Percentiles rank a stretch among this genome's conserved stretches.
Conservation (phyloP, 1,140 invertebrate genomes). For the Chironomus striatipennis region DNA sequence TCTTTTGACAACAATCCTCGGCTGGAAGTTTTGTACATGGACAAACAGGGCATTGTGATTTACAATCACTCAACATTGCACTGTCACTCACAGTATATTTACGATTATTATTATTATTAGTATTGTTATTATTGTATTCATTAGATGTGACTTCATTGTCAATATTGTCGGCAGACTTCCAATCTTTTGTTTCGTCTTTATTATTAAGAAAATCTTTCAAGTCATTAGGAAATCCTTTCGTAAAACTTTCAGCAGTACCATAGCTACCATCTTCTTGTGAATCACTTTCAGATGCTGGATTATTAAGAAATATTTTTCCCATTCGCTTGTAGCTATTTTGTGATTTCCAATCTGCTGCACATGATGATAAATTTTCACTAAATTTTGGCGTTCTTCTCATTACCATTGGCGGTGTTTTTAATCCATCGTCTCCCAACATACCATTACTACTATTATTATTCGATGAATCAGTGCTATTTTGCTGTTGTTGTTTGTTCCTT, state of each 20-base stretch:
- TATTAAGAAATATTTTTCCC: constrained; percentile 38
- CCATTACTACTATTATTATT: too few species aligned
- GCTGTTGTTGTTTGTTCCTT: too few species aligned
- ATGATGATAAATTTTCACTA: constrained; percentile 52
- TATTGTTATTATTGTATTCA: too few species aligned
- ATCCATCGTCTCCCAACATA: constrained; percentile 33
- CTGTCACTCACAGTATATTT: constrained; percentile 39
- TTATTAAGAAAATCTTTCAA: not conserved
- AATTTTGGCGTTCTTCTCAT: constrained; percentile 58
- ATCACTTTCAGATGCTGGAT: constrained; percentile 32
- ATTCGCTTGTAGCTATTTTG: constrained; percentile 38
- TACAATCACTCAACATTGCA: constrained; percentile 34
- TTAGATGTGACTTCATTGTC: constrained; percentile 28
- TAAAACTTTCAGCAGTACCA: constrained; percentile 35
- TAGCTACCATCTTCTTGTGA: constrained; percentile 37
- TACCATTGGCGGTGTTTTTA: constrained; percentile 43
- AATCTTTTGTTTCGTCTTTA: constrained; percentile 27
- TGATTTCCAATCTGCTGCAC: constrained; percentile 48
- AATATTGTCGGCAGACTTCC: constrained; percentile 37
- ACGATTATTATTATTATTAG: constrained; percentile 25
- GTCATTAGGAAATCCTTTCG: not conserved
- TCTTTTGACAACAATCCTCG: constrained; percentile 29
- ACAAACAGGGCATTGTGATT: constrained; percentile 32
- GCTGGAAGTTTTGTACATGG: constrained; percentile 29
- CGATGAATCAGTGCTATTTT: too few species aligned